These are phyloP conservation scores for Scolopax rusticola DNA, from an alignment of 2,797 vertebrate species.

Conservation along the genomic window DNA sequence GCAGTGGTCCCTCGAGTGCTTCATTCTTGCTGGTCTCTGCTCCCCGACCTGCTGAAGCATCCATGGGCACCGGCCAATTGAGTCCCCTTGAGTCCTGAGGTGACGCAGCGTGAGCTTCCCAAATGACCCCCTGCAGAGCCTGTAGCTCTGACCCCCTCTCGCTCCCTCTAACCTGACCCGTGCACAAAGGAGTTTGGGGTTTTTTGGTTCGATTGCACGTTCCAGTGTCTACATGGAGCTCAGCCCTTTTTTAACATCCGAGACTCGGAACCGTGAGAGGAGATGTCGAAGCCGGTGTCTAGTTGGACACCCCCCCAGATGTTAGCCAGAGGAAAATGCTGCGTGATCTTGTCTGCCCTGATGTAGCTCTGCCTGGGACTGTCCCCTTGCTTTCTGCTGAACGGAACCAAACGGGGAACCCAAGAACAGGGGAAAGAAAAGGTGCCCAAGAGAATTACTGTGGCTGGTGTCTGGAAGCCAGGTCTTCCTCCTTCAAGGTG, in stretches of 20 bases:
- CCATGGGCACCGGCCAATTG: rapidly evolving
- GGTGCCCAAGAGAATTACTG: background rate
- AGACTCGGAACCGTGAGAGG: background rate
- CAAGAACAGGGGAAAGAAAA: background rate
- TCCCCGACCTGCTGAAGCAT: background rate
- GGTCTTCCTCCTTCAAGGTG: background rate
- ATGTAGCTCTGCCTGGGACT: background rate
- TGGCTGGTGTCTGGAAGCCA: background rate
- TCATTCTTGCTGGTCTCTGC: background rate
- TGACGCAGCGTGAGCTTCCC: background rate
- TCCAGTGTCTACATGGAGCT: background rate
- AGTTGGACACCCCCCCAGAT: rapidly evolving
- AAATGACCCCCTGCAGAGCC: background rate
- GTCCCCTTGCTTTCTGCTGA: background rate
- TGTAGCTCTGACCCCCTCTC: background rate
- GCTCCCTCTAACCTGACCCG: background rate
- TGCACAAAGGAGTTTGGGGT: background rate
- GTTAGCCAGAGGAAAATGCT: background rate
- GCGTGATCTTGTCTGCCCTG: background rate
- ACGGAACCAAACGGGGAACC: background rate
- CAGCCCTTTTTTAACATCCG: rapidly evolving
- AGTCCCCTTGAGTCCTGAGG: background rate
- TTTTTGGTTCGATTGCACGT: background rate
- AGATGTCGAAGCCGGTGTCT: background rate
- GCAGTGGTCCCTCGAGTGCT: background rate